Evolutionary conservation across 1,140 invertebrate species (phyloP).

Genomic region (Macrobrachium rosenbergii): DNA sequence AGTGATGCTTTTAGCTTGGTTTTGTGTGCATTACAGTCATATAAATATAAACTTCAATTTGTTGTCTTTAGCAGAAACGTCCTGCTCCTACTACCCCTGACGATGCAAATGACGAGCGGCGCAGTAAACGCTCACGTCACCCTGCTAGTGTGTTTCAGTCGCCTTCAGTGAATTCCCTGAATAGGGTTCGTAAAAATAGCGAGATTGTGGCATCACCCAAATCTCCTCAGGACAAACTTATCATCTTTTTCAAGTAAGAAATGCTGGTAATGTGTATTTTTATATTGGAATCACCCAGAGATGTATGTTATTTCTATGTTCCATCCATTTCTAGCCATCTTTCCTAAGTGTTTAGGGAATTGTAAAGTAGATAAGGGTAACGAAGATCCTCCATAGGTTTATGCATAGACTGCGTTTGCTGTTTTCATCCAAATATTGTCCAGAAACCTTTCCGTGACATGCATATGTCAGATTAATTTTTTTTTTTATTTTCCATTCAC

Average conservation of each 20-base stretch:
- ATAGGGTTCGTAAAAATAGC: conserved; percentile 77
- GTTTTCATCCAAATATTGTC: too few relatives aligned
- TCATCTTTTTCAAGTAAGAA: conserved; percentile 73
- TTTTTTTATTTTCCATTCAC: background rate
- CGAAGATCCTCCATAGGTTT: too few relatives aligned
- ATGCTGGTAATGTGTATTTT: background rate
- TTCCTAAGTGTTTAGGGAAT: too few relatives aligned
- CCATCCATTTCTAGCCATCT: too few relatives aligned
- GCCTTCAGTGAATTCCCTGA: conserved; percentile 81
- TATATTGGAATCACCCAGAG: too few relatives aligned
- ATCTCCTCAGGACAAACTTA: conserved; percentile 83
- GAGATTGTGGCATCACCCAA: conserved; percentile 74
- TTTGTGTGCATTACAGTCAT: background rate
- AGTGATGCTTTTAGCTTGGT: background rate
- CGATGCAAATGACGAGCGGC: conserved; percentile 60
- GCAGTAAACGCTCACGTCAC: conserved; percentile 74
- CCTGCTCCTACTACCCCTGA: conserved; percentile 38
- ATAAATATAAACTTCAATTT: background rate
- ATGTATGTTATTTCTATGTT: too few relatives aligned
- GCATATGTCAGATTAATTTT: too few relatives aligned
- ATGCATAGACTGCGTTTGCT: too few relatives aligned
- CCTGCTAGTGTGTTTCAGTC: conserved; percentile 86
- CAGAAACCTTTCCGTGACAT: too few relatives aligned
- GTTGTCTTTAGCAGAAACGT: conserved; percentile 54
- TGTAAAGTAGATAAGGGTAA: too few relatives aligned